These are phyloP conservation scores for Peromyscus leucopus DNA, from an alignment of 2,113 vertebrate species.

Conservation along the genomic window DNA sequence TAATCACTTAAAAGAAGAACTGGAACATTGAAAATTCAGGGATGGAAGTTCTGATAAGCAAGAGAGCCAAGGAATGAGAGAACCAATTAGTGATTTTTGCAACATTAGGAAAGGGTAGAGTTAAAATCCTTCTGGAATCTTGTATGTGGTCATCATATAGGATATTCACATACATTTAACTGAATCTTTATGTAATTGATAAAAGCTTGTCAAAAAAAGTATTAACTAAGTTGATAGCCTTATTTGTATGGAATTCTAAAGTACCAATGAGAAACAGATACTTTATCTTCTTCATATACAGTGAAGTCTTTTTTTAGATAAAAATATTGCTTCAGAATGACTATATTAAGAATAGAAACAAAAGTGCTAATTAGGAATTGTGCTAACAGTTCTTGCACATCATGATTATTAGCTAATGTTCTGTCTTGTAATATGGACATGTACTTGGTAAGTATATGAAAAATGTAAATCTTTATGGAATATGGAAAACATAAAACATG, in stretches of 20 bases:
- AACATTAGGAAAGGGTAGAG: neutral
- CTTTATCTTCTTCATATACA: conserved; percentile 37
- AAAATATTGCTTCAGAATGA: conserved; percentile 14
- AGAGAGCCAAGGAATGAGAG: neutral
- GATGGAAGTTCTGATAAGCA: conserved; percentile 12
- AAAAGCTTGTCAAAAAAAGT: conserved; percentile 25
- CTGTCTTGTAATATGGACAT: neutral
- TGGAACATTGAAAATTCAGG: neutral
- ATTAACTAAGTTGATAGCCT: neutral
- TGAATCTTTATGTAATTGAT: conserved; percentile 27
- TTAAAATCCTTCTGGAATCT: neutral
- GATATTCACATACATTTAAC: neutral
- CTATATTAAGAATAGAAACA: neutral
- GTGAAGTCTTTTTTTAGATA: conserved; percentile 19
- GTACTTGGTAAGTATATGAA: neutral
- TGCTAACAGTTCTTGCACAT: neutral
- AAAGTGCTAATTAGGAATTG: neutral
- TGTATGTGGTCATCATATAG: neutral
- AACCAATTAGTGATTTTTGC: neutral
- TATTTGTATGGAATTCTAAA: conserved; percentile 26
- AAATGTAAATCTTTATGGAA: neutral
- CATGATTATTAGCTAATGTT: neutral
- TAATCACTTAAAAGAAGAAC: neutral
- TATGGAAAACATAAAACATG: neutral
- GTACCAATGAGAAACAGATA: neutral